phyloP scores from a whole-genome alignment of 2,797 vertebrate genomes.

The Pangasius macronema region DNA sequence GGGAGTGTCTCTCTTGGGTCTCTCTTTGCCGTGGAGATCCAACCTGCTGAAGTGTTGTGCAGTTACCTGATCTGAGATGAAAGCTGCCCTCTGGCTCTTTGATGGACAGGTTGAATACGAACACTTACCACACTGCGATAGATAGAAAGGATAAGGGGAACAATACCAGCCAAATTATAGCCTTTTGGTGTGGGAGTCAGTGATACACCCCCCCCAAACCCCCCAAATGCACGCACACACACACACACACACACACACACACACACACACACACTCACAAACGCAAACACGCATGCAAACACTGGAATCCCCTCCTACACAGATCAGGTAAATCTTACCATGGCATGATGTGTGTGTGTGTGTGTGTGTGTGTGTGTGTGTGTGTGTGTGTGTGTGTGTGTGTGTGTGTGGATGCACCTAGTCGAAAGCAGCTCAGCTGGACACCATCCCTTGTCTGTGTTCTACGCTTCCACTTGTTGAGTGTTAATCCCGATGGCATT shows the following conservation, averaged over 20 bases:
- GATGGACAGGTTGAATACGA: conserved; percentile 51
- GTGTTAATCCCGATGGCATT: conserved; percentile 54
- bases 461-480: conserved; percentile 32
- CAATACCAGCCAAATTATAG: conserved; percentile 58
- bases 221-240: not conserved
- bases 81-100: conserved; percentile 63
- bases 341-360: not conserved
- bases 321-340: not conserved
- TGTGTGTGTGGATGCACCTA: not conserved
- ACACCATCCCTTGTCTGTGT: not conserved
- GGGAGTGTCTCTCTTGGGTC: conserved; percentile 50
- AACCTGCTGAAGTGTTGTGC: conserved; percentile 56
- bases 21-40: conserved; percentile 30
- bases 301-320: conserved; percentile 10
- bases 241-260: conserved; percentile 21
- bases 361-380: not conserved
- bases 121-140: conserved; percentile 52
- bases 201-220: conserved; percentile 18
- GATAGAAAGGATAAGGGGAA: conserved; percentile 57
- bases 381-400: conserved; percentile 9
- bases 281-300: conserved; percentile 8
- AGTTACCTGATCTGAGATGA: conserved; percentile 75
- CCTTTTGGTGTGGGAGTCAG: conserved; percentile 49
- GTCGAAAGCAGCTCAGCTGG: not conserved
- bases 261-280: conserved; percentile 1